phyloP scores from a whole-genome alignment of 1,140 invertebrate genomes.

The Bactericera cockerelli region DNA sequence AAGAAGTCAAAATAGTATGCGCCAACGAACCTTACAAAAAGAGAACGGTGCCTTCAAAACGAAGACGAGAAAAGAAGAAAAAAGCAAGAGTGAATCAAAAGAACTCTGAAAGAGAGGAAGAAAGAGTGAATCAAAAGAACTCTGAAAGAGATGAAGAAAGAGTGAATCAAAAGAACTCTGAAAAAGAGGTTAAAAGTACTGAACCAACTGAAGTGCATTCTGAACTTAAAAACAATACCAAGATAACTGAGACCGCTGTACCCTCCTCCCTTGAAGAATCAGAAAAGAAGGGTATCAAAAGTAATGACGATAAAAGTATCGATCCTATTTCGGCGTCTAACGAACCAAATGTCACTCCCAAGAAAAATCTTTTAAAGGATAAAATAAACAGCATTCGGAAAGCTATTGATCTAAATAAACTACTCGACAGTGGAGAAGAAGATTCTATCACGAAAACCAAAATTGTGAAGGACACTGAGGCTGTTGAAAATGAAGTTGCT shows the following conservation, averaged over 20 bases:
- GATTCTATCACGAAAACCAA: not conserved
- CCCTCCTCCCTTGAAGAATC: too few relatives aligned
- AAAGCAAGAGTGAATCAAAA: not conserved
- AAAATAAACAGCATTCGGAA: constrained; percentile 5
- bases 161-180: not conserved
- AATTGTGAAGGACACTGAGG: too few relatives aligned
- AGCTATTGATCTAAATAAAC: not conserved
- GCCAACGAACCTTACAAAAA: constrained; percentile 1
- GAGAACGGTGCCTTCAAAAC: not conserved
- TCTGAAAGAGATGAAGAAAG: not conserved
- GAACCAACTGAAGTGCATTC: not conserved
- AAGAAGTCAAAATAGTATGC: not conserved
- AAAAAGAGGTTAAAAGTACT: not conserved
- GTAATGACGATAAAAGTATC: too few relatives aligned
- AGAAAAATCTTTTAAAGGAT: not conserved
- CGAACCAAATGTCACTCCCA: not conserved
- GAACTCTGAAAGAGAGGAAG: not conserved
- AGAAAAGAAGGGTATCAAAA: too few relatives aligned
- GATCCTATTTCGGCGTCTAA: too few relatives aligned
- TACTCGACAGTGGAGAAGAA: not conserved
- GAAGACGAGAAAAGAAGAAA: not conserved
- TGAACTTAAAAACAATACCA: too few relatives aligned
- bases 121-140: not conserved
- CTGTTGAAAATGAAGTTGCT: too few relatives aligned
- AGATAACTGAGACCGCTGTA: too few relatives aligned